These are phyloP conservation scores for Patella ulyssiponensis DNA, from an alignment of 2,888 invertebrate species.

Conservation along the genomic window DNA sequence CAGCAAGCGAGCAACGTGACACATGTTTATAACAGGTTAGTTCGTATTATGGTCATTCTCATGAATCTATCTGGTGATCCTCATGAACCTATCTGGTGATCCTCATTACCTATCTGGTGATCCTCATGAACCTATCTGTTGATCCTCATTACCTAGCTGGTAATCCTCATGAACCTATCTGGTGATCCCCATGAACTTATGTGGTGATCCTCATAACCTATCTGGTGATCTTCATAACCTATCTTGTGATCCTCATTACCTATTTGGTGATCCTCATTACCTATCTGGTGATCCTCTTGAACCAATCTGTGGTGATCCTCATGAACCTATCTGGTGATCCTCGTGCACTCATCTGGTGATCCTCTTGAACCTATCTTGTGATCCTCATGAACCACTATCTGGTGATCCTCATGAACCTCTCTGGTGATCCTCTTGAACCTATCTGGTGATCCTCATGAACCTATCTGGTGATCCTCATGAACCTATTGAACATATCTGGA, in stretches of 20 bases:
- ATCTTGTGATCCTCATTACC: background rate
- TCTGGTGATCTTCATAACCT: background rate
- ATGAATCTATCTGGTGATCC: background rate
- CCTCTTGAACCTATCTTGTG: background rate
- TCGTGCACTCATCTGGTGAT: background rate
- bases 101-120: background rate
- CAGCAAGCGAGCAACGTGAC: constrained; percentile 31
- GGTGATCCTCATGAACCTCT: background rate
- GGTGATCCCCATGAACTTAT: no score
- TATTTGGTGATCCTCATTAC: background rate
- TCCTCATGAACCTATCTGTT: background rate
- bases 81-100: background rate
- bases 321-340: no score
- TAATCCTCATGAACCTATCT: no score
- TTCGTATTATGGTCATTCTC: background rate
- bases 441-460: background rate
- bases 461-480: background rate
- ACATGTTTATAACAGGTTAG: constrained; percentile 54
- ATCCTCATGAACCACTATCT: background rate
- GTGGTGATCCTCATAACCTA: no score
- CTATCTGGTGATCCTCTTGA: background rate
- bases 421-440: background rate
- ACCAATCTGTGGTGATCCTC: background rate
- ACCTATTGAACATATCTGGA: no score
- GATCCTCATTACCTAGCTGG: no score